A percentile compares a stretch with the other conserved stretches of the same genome.
These are phyloP conservation scores for Dendrolimus kikuchii DNA, from an alignment of 1,140 invertebrate genomes.

Conservation along the genomic window DNA sequence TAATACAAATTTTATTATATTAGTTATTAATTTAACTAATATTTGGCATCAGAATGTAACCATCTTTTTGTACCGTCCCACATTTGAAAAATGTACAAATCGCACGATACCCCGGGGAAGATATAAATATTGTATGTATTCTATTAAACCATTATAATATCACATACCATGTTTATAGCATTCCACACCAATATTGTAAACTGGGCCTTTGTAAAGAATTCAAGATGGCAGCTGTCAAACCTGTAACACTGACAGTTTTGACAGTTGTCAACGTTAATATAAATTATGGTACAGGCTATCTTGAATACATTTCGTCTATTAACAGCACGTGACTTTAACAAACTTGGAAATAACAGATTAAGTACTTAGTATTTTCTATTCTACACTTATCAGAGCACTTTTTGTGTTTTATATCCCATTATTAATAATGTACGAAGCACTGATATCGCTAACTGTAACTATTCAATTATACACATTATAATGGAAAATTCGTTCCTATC, in stretches of 20 bases:
- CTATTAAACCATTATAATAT: too few relatives aligned
- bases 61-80: conserved; percentile 7
- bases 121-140: too few relatives aligned
- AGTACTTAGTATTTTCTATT: conserved; percentile 29
- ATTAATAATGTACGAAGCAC: conserved; percentile 25
- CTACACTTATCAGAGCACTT: conserved; percentile 43
- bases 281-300: neutral
- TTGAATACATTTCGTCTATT: too few relatives aligned
- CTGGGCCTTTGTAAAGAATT: neutral
- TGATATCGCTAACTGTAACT: conserved; percentile 26
- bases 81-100: too few relatives aligned
- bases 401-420: conserved; percentile 28
- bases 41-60: conserved; percentile 43
- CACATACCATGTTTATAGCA: too few relatives aligned
- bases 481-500: conserved; percentile 18
- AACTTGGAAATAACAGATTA: conserved; percentile 39
- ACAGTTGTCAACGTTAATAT: neutral
- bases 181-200: too few relatives aligned
- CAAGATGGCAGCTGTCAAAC: neutral
- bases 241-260: neutral
- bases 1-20: conserved; percentile 21
- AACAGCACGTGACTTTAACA: too few relatives aligned
- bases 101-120: too few relatives aligned
- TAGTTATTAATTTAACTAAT: conserved; percentile 40
- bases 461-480: conserved; percentile 25